These are phyloP conservation scores for Drosophila anomelani DNA, from an alignment of 2,888 invertebrate genomes.

Conservation along the genomic window DNA sequence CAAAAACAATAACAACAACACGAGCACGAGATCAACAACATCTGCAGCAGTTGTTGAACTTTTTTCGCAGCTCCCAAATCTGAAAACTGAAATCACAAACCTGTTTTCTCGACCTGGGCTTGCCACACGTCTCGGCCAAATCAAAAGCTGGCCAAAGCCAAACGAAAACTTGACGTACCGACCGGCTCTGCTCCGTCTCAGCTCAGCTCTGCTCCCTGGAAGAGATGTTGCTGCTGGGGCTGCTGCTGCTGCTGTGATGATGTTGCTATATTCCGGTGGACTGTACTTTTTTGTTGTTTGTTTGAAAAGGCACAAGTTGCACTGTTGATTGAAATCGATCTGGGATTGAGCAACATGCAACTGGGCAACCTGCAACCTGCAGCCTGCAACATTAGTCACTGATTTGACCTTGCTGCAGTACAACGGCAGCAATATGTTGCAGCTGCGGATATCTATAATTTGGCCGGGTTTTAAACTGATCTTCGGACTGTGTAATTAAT, in stretches of 20 bases:
- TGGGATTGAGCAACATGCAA: constrained; percentile 19
- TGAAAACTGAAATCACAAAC: constrained; percentile 70
- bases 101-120: constrained; percentile 67
- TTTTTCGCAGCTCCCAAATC: constrained; percentile 72
- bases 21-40: constrained; percentile 71
- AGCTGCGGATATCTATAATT: constrained; percentile 57
- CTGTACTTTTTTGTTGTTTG: constrained; percentile 75
- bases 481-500: constrained; percentile 69
- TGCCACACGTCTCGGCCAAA: constrained; percentile 76
- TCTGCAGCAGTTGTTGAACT: constrained; percentile 76
- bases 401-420: constrained; percentile 63
- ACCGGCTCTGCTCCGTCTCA: constrained; percentile 2
- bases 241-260: constrained; percentile 19
- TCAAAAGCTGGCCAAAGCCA: constrained; percentile 70
- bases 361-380: constrained; percentile 19
- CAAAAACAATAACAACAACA: constrained; percentile 5
- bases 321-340: constrained; percentile 74
- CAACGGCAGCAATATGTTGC: constrained; percentile 54
- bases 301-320: constrained; percentile 64
- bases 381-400: constrained; percentile 31
- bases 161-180: constrained; percentile 66
- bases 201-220: constrained; percentile 8
- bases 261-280: constrained; percentile 49
- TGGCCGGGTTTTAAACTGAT: constrained; percentile 51
- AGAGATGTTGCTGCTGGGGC: constrained; percentile 14